Evolutionary conservation across 2,888 invertebrate species (phyloP).

Genomic region (Pristionchus maxplancki): DNA sequence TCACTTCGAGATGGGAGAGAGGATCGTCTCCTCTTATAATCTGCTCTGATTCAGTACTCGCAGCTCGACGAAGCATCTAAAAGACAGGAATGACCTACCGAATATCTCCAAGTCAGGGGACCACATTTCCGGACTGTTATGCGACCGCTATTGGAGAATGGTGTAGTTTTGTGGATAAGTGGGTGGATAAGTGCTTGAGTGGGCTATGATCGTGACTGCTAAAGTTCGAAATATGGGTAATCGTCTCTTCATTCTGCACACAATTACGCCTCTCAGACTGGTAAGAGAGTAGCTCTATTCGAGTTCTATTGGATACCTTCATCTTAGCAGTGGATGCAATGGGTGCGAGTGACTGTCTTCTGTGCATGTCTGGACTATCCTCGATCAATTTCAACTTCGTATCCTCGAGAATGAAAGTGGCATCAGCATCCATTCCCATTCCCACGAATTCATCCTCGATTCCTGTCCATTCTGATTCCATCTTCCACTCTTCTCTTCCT

Average conservation of each 20-base stretch:
- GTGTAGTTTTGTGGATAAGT: too few species aligned
- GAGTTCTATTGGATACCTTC: neutral
- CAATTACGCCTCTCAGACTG: too few species aligned
- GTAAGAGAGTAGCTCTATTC: too few species aligned
- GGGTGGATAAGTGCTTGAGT: neutral
- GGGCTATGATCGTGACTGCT: too few species aligned
- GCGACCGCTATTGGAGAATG: too few species aligned
- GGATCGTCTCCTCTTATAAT: conserved; percentile 53
- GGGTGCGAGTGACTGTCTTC: conserved; percentile 42
- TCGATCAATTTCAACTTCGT: conserved; percentile 73
- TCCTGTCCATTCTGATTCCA: neutral
- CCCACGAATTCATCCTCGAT: neutral
- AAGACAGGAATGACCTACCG: conserved; percentile 45
- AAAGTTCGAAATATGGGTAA: too few species aligned
- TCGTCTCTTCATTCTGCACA: too few species aligned
- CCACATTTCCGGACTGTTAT: neutral
- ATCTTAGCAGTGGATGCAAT: conserved; percentile 25
- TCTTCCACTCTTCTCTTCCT: neutral
- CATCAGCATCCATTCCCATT: conserved; percentile 61
- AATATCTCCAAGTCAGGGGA: neutral
- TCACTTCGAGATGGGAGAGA: conserved; percentile 50
- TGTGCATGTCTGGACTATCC: conserved; percentile 32
- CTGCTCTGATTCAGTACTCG: conserved; percentile 74
- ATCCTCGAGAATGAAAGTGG: conserved; percentile 76
- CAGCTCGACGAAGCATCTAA: conserved; percentile 74